A percentile compares a stretch with the other conserved stretches of the same genome.
These are phyloP conservation scores for Halcyon leucocephala DNA, from an alignment of 2,797 vertebrate genomes.

Conservation along the genomic window DNA sequence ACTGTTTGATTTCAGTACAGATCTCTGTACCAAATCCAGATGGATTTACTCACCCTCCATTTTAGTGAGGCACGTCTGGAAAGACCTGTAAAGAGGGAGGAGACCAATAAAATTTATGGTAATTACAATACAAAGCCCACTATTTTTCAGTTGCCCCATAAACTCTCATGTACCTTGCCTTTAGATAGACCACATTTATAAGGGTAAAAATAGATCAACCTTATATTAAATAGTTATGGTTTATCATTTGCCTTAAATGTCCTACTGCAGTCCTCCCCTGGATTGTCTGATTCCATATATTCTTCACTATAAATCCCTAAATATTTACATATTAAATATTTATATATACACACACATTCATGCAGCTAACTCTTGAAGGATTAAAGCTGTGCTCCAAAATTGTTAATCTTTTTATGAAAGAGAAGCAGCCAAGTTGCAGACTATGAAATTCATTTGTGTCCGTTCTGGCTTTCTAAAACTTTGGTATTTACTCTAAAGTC, in stretches of 20 bases:
- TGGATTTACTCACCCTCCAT: constrained; percentile 13
- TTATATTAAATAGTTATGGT: background rate
- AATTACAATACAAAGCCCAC: background rate
- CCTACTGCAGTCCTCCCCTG: background rate
- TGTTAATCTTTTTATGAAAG: background rate
- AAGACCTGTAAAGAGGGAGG: background rate
- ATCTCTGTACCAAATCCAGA: background rate
- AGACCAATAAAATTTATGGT: background rate
- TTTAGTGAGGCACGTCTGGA: background rate
- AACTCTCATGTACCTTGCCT: background rate
- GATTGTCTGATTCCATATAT: background rate
- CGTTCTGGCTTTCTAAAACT: background rate
- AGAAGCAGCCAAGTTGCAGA: background rate
- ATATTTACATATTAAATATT: background rate
- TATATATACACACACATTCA: background rate
- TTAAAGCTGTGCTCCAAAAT: background rate
- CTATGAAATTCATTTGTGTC: background rate
- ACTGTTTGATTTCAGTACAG: background rate
- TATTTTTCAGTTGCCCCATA: background rate
- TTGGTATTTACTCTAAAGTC: background rate
- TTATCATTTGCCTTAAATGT: background rate
- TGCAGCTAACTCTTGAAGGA: background rate
- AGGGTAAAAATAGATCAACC: background rate
- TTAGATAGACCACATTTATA: background rate
- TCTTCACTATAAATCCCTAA: background rate